phyloP scores from a whole-genome alignment of 2,113 vertebrate genomes.

The Cololabis saira region DNA sequence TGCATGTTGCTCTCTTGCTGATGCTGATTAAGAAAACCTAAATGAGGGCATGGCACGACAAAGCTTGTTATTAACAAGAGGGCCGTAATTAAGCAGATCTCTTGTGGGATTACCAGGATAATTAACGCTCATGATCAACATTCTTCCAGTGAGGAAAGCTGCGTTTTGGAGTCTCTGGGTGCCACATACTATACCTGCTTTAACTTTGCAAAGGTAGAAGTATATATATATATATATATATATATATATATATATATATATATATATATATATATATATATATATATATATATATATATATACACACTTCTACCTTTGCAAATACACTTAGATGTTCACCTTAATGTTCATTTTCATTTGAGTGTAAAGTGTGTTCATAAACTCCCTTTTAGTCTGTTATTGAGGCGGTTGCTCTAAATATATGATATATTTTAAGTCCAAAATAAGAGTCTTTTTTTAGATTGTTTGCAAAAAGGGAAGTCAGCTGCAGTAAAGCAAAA shows the following conservation, averaged over 20 bases:
- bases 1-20: conserved; percentile 8
- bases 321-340: background rate
- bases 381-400: background rate
- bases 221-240: no score
- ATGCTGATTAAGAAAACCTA: conserved; percentile 30
- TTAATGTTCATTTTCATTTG: no score
- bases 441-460: no score
- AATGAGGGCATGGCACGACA: conserved; percentile 8
- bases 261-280: no score
- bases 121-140: conserved; percentile 54
- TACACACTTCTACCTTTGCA: no score
- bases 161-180: background rate
- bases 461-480: no score
- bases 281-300: no score
- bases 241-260: no score
- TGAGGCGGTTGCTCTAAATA: background rate
- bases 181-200: background rate
- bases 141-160: background rate
- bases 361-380: background rate
- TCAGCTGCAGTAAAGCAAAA: no score
- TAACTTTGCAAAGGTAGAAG: background rate
- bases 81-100: conserved; percentile 49
- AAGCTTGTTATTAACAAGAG: conserved; percentile 45
- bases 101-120: conserved; percentile 19
- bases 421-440: no score